Conservation (phyloP, 2,113 vertebrate genomes). For the Megaceryle maxima region DNA sequence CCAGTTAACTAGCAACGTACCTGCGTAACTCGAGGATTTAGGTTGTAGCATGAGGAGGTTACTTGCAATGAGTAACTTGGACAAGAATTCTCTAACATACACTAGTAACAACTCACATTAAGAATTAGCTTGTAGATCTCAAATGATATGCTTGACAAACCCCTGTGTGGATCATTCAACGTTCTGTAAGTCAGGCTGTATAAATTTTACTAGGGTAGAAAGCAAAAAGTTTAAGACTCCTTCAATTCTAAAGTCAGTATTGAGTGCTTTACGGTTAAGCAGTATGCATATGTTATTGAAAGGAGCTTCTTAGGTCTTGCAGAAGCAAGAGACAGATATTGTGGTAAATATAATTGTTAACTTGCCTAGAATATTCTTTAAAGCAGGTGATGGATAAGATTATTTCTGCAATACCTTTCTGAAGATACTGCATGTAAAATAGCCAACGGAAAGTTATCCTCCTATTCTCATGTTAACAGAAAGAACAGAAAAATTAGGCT, state of each 20-base stretch:
- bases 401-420: not conserved
- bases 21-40: not conserved
- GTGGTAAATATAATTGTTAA: not conserved
- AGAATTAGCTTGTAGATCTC: not conserved
- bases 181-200: not conserved
- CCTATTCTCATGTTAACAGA: not conserved
- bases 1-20: not conserved
- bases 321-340: not conserved
- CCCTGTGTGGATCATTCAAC: rapidly evolving
- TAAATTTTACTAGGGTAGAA: not conserved
- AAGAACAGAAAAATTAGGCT: not conserved
- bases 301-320: not conserved
- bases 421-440: not conserved
- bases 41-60: too few relatives aligned
- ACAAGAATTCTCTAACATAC: not conserved
- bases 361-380: not conserved
- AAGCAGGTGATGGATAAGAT: not conserved
- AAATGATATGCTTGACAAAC: not conserved
- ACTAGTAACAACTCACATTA: not conserved
- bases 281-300: rapidly evolving
- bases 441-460: not conserved
- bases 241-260: not conserved
- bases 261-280: not conserved
- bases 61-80: not conserved
- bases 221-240: not conserved